Conservation (phyloP, 2,888 invertebrate genomes). For the Diarsia rubi region DNA sequence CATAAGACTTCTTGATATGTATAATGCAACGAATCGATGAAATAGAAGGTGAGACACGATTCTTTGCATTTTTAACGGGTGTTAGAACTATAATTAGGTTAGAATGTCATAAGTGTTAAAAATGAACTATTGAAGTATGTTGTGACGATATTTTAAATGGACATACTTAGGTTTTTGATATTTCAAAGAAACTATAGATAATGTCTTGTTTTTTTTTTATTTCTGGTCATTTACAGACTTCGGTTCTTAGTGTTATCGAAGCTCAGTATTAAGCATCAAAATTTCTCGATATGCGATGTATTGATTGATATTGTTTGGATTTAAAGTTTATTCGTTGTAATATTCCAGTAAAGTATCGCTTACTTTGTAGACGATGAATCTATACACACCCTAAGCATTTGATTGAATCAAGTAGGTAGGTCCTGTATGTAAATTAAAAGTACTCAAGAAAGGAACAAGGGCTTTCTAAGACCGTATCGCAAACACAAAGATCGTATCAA, state of each 20-base stretch:
- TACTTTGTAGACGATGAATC: too few relatives aligned
- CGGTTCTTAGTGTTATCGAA: too few relatives aligned
- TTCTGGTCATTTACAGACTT: too few relatives aligned
- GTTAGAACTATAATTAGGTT: not conserved
- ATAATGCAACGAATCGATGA: constrained; percentile 1
- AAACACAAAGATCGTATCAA: not conserved
- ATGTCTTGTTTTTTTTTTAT: too few relatives aligned
- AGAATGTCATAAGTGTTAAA: not conserved
- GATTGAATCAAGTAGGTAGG: not conserved
- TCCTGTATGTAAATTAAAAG: constrained; percentile 6
- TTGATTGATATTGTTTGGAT: too few relatives aligned
- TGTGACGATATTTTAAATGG: too few relatives aligned
- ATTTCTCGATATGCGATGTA: too few relatives aligned
- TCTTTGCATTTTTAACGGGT: constrained; percentile 27
- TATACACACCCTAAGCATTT: constrained; percentile 6
- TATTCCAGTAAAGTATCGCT: too few relatives aligned
- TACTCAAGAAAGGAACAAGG: constrained; percentile 14
- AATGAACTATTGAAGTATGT: not conserved
- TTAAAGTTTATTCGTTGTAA: too few relatives aligned
- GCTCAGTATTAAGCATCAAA: too few relatives aligned
- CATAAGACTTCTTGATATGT: constrained; percentile 13
- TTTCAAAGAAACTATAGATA: too few relatives aligned
- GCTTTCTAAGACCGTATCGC: constrained; percentile 1
- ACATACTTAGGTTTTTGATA: too few relatives aligned
- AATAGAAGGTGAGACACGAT: constrained; percentile 1